Conservation (phyloP, 2,797 vertebrate genomes). For the Lerista edwardsae region DNA sequence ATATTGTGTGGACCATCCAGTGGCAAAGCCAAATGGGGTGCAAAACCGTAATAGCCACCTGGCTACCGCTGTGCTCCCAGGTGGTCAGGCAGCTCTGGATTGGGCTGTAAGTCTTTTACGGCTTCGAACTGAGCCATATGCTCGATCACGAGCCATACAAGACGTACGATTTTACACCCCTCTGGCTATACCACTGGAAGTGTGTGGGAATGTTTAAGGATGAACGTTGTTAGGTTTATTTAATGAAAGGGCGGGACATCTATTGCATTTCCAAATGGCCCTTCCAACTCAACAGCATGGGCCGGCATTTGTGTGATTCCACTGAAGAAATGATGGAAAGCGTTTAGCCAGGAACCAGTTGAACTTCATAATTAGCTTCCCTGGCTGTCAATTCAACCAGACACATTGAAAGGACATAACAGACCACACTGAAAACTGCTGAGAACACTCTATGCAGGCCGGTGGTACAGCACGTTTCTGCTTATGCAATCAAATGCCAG, state of each 20-base stretch:
- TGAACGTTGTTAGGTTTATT: neutral
- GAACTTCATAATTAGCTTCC: slow-evolving; percentile 15
- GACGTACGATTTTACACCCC: no score
- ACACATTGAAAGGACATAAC: neutral
- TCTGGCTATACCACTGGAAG: no score
- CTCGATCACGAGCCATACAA: no score
- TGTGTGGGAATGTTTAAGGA: neutral
- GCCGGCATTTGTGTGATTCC: neutral
- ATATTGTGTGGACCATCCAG: neutral
- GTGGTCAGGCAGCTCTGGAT: no score
- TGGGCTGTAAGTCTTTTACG: no score
- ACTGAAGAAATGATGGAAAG: neutral
- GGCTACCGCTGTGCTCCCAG: no score
- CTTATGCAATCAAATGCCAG: neutral
- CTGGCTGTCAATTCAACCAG: neutral
- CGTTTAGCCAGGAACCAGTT: neutral
- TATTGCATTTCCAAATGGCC: neutral
- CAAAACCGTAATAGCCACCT: no score
- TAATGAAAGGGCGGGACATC: neutral
- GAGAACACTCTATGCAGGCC: neutral
- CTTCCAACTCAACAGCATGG: neutral
- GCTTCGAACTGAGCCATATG: no score
- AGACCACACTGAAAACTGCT: slow-evolving; percentile 9
- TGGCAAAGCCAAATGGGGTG: no score
- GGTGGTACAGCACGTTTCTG: neutral